phyloP scores from a whole-genome alignment of 2,797 vertebrate genomes.

The Borostomias antarcticus region DNA sequence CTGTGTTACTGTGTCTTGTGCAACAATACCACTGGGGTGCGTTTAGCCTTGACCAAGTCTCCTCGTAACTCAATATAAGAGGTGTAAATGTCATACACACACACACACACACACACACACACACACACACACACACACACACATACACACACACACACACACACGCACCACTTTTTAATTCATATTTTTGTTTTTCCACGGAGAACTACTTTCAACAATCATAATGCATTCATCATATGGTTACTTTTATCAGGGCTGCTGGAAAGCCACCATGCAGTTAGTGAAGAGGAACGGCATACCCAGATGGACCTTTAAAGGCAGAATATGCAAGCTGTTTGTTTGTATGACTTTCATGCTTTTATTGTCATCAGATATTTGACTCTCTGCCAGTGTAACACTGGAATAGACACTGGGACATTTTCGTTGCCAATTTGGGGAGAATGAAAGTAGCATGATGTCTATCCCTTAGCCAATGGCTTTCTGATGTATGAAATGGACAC shows the following conservation, averaged over 20 bases:
- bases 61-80: too few relatives aligned
- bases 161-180: neutral
- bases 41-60: too few relatives aligned
- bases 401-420: constrained; percentile 26
- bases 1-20: too few relatives aligned
- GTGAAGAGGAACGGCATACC: neutral
- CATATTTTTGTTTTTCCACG: neutral
- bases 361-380: constrained; percentile 23
- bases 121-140: too few relatives aligned
- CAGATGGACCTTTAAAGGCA: constrained; percentile 16
- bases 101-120: too few relatives aligned
- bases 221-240: neutral
- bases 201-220: neutral
- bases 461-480: constrained; percentile 47
- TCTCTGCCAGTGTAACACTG: constrained; percentile 20
- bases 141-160: too few relatives aligned
- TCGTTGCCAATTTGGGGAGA: constrained; percentile 34
- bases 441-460: constrained; percentile 49
- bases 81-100: too few relatives aligned
- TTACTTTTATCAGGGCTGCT: constrained; percentile 2
- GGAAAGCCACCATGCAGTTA: neutral
- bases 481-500: constrained; percentile 35
- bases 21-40: too few relatives aligned
- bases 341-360: constrained; percentile 16
- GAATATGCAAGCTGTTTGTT: constrained; percentile 3